A percentile compares a stretch with the other conserved stretches of the same genome.
Conservation (phyloP, 1,140 invertebrate species). For the Drosophila repletoides region DNA sequence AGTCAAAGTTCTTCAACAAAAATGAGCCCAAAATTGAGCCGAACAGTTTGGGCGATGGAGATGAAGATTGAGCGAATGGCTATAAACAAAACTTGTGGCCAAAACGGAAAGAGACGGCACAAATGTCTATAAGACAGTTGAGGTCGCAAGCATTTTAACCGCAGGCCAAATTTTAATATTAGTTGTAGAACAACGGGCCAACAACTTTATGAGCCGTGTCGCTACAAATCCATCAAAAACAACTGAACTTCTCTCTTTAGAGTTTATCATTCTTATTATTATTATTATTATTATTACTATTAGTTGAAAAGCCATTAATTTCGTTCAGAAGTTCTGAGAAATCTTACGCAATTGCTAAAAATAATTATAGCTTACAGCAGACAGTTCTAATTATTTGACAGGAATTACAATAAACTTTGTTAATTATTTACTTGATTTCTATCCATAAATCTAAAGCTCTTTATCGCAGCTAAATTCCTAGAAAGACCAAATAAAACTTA, state of each 20-base stretch:
- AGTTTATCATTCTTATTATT: background rate
- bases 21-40: background rate
- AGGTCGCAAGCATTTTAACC: background rate
- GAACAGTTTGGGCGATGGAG: background rate
- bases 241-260: background rate
- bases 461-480: no score
- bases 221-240: constrained; percentile 12
- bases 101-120: background rate
- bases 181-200: background rate
- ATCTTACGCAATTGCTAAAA: background rate
- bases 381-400: no score
- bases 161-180: constrained; percentile 16
- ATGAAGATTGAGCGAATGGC: background rate
- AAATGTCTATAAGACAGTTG: constrained; percentile 4
- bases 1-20: constrained; percentile 14
- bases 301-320: background rate
- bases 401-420: no score
- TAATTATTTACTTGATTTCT: no score
- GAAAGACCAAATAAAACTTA: no score
- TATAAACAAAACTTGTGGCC: constrained; percentile 17
- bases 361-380: no score
- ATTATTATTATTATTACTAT: no score
- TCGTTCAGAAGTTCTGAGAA: background rate
- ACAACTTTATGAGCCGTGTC: background rate
- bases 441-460: no score